Evolutionary conservation across 2,888 invertebrate genomes (phyloP), one percentile per base, ranked within the genome.

Genomic region (Acholoe squamosa): DNA sequence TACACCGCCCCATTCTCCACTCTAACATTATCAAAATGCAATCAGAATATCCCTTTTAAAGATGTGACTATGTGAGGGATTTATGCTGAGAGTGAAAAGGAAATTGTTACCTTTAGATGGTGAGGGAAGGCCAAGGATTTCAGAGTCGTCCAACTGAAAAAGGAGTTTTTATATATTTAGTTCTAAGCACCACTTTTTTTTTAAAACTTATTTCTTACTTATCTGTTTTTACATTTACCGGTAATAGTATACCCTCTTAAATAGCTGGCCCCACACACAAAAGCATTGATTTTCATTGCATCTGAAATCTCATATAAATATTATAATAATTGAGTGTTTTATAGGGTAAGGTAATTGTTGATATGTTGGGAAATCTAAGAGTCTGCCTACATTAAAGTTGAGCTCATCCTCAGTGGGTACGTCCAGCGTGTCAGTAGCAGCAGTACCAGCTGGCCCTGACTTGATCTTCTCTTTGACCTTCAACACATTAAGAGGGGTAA

Each of bases 61-160:
- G n/a, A n/a, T n/a, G n/a, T n/a, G n/a, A n/a, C n/a, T n/a, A n/a
- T n/a, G n/a, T n/a, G n/a, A n/a, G n/a, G n/a, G n/a, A n/a, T n/a
- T n/a, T n/a, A n/a, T n/a, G n/a, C n/a, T n/a, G n/a, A n/a, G n/a
- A n/a, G n/a, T n/a, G n/a, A n/a, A n/a, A n/a, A n/a, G 10, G 43
- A n/a, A 71, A 71, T 52, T 14, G 1, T 86, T 56, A 86, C 86
- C 86, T 86, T 86, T 86, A 5, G 52, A 31, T 0, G 86, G 86
- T 28, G 86, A 86, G n/a, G 86, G 1, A 54, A 86, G 86, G 54
- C 86, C 54, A 54, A 54, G 28, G 22, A 56, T 56, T 1, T 86
- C 86, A 7, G 86, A 86, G 25, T 86, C 86, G 25, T 86, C 86
- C 54, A 86, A 56, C 86, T 86, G 56, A 12, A 76, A 76, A 71